These are phyloP conservation scores for Hycleus phaleratus DNA, from an alignment of 1,140 invertebrate species.

Conservation along the genomic window DNA sequence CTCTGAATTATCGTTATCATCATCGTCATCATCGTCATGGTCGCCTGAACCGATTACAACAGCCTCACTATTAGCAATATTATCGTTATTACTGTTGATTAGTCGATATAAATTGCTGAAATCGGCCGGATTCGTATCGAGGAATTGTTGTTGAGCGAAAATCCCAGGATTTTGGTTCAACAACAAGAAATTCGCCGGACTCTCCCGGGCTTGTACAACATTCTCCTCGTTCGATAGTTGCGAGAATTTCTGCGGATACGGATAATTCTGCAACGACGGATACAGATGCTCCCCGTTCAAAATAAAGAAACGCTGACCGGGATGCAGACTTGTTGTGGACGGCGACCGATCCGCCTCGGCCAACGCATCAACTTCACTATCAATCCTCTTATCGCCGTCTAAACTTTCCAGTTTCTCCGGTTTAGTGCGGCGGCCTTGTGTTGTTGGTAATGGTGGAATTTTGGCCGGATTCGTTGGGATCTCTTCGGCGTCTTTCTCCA, in stretches of 20 bases:
- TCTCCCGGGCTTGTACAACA: background rate
- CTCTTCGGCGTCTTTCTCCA: slow-evolving; percentile 39
- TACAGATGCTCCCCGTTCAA: slow-evolving; percentile 36
- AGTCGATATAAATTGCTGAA: background rate
- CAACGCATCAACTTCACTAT: slow-evolving; percentile 40
- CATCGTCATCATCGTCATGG: slow-evolving; percentile 20
- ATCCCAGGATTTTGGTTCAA: background rate
- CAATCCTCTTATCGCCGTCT: slow-evolving; percentile 38
- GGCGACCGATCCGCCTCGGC: slow-evolving; percentile 28
- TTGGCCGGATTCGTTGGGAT: slow-evolving; percentile 32
- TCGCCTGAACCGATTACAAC: background rate
- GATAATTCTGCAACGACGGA: slow-evolving; percentile 7
- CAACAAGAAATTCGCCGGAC: background rate
- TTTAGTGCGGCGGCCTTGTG: slow-evolving; percentile 27
- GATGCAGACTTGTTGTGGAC: slow-evolving; percentile 39
- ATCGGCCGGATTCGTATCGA: background rate
- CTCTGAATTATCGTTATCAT: slow-evolving; percentile 6
- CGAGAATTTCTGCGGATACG: slow-evolving; percentile 10
- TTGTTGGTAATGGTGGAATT: slow-evolving; percentile 22
- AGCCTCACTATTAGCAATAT: no score
- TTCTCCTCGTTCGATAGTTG: background rate
- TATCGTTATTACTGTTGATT: no score
- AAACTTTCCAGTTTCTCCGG: slow-evolving; percentile 43
- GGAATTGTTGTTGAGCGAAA: background rate
- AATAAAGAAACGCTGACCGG: slow-evolving; percentile 45